These are phyloP conservation scores for Brotula barbata DNA, from an alignment of 2,797 vertebrate genomes.

Conservation along the genomic window DNA sequence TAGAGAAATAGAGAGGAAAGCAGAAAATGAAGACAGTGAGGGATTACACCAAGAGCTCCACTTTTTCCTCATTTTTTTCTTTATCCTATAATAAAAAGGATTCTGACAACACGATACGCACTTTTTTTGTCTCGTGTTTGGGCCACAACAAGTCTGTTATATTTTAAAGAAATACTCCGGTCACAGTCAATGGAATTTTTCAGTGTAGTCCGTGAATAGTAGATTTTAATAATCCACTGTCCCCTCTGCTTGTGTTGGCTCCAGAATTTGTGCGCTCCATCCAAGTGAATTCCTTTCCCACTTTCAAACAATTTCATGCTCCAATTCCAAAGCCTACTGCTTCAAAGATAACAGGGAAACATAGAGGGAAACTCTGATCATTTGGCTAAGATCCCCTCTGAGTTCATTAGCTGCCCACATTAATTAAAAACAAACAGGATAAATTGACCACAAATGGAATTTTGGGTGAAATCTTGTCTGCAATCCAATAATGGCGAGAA, in stretches of 20 bases:
- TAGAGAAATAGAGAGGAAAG: conserved; percentile 21
- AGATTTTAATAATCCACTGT: conserved; percentile 48
- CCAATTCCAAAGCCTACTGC: conserved; percentile 75
- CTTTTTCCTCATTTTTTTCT: conserved; percentile 55
- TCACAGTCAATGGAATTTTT: conserved; percentile 44
- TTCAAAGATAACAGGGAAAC: conserved; percentile 71
- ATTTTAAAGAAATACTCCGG: conserved; percentile 58
- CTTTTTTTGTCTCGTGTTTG: conserved; percentile 42
- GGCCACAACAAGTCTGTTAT: conserved; percentile 51
- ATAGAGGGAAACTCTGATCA: conserved; percentile 69
- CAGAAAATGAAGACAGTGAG: conserved; percentile 22
- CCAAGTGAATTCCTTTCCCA: conserved; percentile 67
- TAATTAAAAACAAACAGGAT: conserved; percentile 84
- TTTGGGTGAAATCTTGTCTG: conserved; percentile 73
- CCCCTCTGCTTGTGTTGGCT: conserved; percentile 53
- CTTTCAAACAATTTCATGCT: conserved; percentile 82
- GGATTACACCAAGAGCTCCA: conserved; percentile 18
- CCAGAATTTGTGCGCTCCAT: conserved; percentile 61
- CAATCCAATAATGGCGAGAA: conserved; percentile 66
- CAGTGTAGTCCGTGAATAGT: conserved; percentile 31
- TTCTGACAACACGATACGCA: conserved; percentile 40
- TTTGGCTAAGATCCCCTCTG: conserved; percentile 72
- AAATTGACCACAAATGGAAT: conserved; percentile 79
- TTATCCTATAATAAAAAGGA: conserved; percentile 28
- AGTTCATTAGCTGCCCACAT: conserved; percentile 71